phyloP scores from a whole-genome alignment of 2,888 invertebrate genomes.

The Meteorus colon region DNA sequence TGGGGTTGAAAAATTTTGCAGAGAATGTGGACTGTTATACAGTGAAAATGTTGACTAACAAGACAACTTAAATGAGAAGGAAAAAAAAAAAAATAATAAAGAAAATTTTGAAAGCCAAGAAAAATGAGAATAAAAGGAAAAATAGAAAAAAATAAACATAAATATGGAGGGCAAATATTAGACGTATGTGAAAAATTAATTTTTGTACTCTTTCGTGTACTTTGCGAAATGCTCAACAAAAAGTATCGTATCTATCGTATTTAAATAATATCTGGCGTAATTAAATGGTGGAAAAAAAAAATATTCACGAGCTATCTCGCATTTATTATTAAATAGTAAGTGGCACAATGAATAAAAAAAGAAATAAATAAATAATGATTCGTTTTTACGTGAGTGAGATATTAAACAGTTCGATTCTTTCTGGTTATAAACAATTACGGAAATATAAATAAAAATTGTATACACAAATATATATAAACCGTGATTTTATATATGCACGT shows the following conservation, averaged over 20 bases:
- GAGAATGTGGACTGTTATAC: not conserved
- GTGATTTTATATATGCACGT: constrained; percentile 15
- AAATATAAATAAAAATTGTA: not conserved
- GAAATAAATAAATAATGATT: not conserved
- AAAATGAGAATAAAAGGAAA: constrained; percentile 37
- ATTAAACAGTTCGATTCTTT: constrained; percentile 11
- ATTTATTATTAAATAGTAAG: constrained; percentile 1
- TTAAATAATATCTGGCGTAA: constrained; percentile 48
- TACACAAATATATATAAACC: constrained; percentile 8
- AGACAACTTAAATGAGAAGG: constrained; percentile 18
- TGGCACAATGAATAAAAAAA: not conserved
- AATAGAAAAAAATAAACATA: constrained; percentile 47
- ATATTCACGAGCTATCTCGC: constrained; percentile 12
- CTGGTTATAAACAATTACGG: constrained; percentile 4
- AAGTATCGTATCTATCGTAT: constrained; percentile 63
- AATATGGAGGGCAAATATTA: constrained; percentile 52
- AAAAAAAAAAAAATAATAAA: constrained; percentile 18
- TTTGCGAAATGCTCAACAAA: constrained; percentile 70
- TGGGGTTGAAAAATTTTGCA: constrained; percentile 24
- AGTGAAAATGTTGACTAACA: not conserved
- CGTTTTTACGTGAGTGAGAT: constrained; percentile 10
- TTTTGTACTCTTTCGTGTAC: constrained; percentile 71
- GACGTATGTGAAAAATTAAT: constrained; percentile 65
- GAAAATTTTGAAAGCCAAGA: no score
- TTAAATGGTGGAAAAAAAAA: not conserved